These are phyloP conservation scores for Loxodonta africana DNA, from an alignment of 2,113 vertebrate species.

Conservation along the genomic window DNA sequence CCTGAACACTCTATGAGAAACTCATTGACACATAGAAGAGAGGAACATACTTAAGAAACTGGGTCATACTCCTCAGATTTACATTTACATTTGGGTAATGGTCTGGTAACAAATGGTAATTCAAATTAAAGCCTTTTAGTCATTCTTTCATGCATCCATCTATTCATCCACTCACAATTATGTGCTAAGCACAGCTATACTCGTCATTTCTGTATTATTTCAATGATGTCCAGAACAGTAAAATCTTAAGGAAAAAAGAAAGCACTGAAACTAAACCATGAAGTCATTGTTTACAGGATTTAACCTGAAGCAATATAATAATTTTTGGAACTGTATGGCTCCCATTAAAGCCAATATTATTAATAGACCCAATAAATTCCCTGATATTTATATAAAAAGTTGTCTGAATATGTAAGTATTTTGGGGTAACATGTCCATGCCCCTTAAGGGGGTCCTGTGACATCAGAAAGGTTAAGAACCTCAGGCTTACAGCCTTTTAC, in stretches of 20 bases:
- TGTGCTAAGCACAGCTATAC: neutral
- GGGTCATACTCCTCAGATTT: neutral
- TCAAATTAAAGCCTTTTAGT: neutral
- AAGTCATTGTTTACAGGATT: neutral
- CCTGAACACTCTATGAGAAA: constrained; percentile 10
- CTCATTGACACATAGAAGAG: neutral
- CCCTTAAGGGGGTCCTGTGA: neutral
- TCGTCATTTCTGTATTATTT: constrained; percentile 39
- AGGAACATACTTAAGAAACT: neutral
- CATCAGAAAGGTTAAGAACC: neutral
- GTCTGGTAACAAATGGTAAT: neutral
- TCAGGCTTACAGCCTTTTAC: neutral
- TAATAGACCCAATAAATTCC: neutral
- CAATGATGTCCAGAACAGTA: neutral
- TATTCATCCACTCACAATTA: neutral
- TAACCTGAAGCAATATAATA: neutral
- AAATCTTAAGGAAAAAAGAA: constrained; percentile 35
- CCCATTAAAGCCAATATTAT: neutral
- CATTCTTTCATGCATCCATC: neutral
- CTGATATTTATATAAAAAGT: neutral
- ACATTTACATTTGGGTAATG: neutral
- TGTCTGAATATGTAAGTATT: neutral
- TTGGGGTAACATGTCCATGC: neutral
- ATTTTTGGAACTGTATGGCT: neutral
- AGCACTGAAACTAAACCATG: neutral